phyloP scores from a whole-genome alignment of 2,797 vertebrate genomes.

The Mycteria americana region DNA sequence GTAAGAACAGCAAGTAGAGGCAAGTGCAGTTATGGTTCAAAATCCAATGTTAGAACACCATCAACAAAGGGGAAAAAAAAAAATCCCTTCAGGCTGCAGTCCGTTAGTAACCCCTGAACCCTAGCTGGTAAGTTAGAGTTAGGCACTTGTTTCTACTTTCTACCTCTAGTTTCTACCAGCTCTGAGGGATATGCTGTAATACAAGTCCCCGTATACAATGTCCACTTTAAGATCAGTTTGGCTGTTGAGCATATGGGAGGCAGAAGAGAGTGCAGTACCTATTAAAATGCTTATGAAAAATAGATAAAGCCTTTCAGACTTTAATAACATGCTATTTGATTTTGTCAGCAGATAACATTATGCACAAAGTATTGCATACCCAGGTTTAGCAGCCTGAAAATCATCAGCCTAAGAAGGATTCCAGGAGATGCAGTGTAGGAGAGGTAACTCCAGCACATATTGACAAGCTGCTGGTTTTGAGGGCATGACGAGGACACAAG shows the following conservation, averaged over 20 bases:
- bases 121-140: not conserved
- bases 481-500: not conserved
- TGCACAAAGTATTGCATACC: not conserved
- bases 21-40: not conserved
- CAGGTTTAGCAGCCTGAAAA: constrained; percentile 25
- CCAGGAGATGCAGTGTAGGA: not conserved
- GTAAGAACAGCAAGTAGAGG: not conserved
- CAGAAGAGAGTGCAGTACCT: not conserved
- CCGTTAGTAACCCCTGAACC: not conserved
- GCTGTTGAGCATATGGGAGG: not conserved
- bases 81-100: not conserved
- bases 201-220: not conserved
- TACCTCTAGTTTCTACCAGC: not conserved
- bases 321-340: constrained; percentile 56
- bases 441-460: not conserved
- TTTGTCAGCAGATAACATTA: constrained; percentile 50
- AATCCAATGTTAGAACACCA: not conserved
- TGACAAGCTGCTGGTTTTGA: not conserved
- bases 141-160: not conserved
- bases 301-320: constrained; percentile 59
- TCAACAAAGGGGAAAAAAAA: not conserved
- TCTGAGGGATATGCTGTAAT: not conserved
- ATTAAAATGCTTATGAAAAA: constrained; percentile 68
- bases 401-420: not conserved
- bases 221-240: constrained; percentile 9